Base-by-base conservation (phyloP, 2,888 invertebrate genomes). In the Chironomus riparius region DNA sequence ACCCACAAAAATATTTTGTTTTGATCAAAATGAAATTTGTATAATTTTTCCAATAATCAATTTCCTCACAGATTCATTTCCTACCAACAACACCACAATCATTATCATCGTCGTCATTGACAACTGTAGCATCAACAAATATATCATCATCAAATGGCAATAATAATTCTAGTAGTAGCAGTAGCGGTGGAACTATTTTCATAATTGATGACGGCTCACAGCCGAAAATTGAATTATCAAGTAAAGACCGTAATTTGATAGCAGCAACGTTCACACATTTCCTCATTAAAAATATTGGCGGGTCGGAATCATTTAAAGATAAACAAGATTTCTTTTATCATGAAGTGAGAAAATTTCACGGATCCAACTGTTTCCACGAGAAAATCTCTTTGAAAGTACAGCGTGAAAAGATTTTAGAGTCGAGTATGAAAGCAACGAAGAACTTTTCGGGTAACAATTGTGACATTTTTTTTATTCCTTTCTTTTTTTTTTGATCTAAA, bases 241-340 rank as follows among this genome's bases (percentile, higher is more conserved):
- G 94, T 2, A 89, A 91, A 78, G 94, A 95, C 83, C 87, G 95
- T 2, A 95, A 95, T 83, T 92, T 96, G 71, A 92, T 97, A 79
- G 95, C 95, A 4, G 96, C 97, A 77, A 94, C 95, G 22, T 97
- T 95, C 84, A 93, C 95, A 1, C 91, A 94, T 82, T 94, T 96
- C 82, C 87, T 97, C 78, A 85, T 95, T 47, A 94, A 94, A 85
- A 96, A 96, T 86, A 95, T 95, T 83, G 97, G 96, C 72, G 97
- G 97, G 2, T 96, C 95, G 68, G 97, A 97, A 84, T 93, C 95
- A 12, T 97, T 97, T 82, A 94, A 95, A 86, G 90, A 90, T 82
- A 91, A 91, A 80, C 90, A 90, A 80, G 91, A 91, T 80, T 92
- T 91, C 84, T 92, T 93, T 84, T 91, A 92, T 84, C 90, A 90